These are phyloP conservation scores for Cyclophora albipunctata DNA, from an alignment of 2,888 invertebrate genomes.

Conservation along the genomic window DNA sequence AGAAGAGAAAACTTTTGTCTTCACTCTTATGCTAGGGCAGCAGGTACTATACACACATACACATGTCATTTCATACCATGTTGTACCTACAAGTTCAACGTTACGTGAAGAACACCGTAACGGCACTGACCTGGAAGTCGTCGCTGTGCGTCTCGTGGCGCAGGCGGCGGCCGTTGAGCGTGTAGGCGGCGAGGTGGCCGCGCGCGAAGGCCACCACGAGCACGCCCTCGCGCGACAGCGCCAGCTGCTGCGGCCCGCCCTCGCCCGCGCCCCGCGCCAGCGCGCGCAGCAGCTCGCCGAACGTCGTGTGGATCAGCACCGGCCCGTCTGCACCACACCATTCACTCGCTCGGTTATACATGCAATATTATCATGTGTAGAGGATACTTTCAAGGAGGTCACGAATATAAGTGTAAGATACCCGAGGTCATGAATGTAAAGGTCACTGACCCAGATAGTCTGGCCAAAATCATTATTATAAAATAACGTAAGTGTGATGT, in stretches of 20 bases:
- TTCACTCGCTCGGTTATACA: not conserved
- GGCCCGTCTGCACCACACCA: conserved; percentile 84
- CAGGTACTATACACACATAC: too few species aligned
- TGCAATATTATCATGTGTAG: too few species aligned
- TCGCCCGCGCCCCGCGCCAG: conserved; percentile 78
- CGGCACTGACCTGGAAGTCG: conserved; percentile 85
- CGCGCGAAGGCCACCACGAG: conserved; percentile 95
- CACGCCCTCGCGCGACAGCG: conserved; percentile 96
- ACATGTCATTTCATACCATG: too few species aligned
- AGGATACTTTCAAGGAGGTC: too few species aligned
- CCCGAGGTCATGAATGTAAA: too few species aligned
- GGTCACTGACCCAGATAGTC: too few species aligned
- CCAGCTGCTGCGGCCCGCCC: conserved; percentile 87
- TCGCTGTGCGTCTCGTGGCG: conserved; percentile 95
- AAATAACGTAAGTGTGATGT: too few species aligned
- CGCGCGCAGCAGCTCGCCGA: conserved; percentile 96
- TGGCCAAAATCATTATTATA: too few species aligned
- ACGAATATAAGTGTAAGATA: too few species aligned
- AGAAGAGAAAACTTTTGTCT: not conserved
- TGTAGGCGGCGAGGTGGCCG: conserved; percentile 94
- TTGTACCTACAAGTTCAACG: too few species aligned
- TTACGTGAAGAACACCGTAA: too few species aligned
- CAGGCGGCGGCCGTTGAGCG: conserved; percentile 93
- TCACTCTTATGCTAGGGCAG: not conserved
- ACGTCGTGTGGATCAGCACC: conserved; percentile 97